Evolutionary conservation across 2,113 vertebrate species (phyloP).

Genomic region (Rhea americana): DNA sequence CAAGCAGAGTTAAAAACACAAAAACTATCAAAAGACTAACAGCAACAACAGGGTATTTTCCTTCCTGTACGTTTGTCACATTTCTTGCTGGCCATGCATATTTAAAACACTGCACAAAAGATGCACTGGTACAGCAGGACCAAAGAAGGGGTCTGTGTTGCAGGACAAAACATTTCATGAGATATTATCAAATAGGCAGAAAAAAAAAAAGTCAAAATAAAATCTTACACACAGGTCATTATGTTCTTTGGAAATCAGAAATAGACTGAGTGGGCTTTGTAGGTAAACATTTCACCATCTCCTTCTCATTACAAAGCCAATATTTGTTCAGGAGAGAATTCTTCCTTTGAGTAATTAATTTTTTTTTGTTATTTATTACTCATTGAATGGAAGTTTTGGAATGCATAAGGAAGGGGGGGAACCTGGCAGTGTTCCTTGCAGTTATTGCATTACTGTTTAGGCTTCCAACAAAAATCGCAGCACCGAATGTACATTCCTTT

Average conservation of each 20-base stretch:
- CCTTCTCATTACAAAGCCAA: slow-evolving; percentile 54
- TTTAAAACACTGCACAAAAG: background rate
- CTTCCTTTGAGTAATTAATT: slow-evolving; percentile 69
- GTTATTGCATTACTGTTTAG: slow-evolving; percentile 46
- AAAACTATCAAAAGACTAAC: slow-evolving; percentile 35
- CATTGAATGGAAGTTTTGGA: slow-evolving; percentile 61
- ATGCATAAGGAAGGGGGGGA: background rate
- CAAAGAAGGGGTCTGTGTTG: background rate
- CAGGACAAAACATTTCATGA: background rate
- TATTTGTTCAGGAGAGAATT: slow-evolving; percentile 70
- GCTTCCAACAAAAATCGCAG: slow-evolving; percentile 61
- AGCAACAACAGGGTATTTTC: slow-evolving; percentile 55
- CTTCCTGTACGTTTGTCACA: slow-evolving; percentile 56
- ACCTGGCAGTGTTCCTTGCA: slow-evolving; percentile 31
- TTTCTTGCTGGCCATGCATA: slow-evolving; percentile 38
- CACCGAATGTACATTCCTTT: slow-evolving; percentile 33
- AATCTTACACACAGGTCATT: slow-evolving; percentile 58
- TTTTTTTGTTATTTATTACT: slow-evolving; percentile 68
- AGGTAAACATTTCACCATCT: slow-evolving; percentile 68
- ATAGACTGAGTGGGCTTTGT: slow-evolving; percentile 64
- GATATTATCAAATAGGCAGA: background rate
- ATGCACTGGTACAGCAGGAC: background rate
- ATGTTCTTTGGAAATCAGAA: slow-evolving; percentile 63
- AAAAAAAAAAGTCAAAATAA: background rate
- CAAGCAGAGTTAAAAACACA: slow-evolving; percentile 6